Conservation (phyloP, 2,888 invertebrate genomes). For the Augochlorella aurata region DNA sequence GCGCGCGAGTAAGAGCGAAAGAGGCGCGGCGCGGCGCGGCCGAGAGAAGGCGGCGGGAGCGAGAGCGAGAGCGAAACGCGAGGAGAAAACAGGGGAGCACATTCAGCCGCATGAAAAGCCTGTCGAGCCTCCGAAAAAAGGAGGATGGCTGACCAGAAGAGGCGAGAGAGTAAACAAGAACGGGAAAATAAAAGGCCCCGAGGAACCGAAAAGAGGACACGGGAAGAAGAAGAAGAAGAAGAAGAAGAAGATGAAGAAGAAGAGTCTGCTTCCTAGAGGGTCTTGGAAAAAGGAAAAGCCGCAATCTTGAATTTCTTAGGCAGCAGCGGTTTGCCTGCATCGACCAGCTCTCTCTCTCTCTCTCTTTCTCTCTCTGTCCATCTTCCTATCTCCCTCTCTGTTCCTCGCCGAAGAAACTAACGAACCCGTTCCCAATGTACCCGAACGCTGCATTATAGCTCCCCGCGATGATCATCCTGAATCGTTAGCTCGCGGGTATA, state of each 20-base stretch:
- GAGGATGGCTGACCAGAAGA: neutral
- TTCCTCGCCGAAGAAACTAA: neutral
- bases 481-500: constrained; percentile 27
- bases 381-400: too few relatives aligned
- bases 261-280: neutral
- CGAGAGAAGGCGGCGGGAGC: neutral
- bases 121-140: neutral
- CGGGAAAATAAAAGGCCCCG: neutral
- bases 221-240: neutral
- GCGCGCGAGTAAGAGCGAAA: constrained; percentile 34
- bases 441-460: neutral
- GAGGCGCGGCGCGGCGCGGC: neutral
- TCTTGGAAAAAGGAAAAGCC: neutral
- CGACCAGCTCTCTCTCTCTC: neutral
- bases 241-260: too few relatives aligned
- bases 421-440: neutral
- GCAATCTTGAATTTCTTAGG: neutral
- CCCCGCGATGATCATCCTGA: constrained; percentile 14
- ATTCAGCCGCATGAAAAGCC: constrained; percentile 31
- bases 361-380: too few relatives aligned
- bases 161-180: neutral
- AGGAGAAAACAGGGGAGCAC: constrained; percentile 26
- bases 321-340: neutral
- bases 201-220: neutral
- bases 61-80: neutral